Evolutionary conservation across 2,797 vertebrate species (phyloP), one percentile per base, ranked within the genome.

Genomic region (Phoxinus dragarum): DNA sequence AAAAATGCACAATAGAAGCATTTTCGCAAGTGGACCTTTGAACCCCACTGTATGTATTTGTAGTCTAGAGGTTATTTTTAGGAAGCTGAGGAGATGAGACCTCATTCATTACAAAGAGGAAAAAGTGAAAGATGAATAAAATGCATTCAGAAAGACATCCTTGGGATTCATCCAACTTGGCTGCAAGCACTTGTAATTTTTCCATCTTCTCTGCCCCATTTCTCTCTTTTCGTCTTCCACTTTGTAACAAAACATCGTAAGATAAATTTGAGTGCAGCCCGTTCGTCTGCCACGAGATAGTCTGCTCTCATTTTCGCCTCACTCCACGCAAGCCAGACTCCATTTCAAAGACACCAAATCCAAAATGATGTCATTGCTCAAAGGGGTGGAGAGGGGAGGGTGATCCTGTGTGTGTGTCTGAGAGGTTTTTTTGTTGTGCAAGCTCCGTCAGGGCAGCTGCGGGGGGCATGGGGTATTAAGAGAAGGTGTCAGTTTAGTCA

Each of bases 301-400:
- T 84, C 88, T 66, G 89, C 81, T 89, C 89, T 38, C 86, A 64
- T 67, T 44, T 61, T 79, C 91, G 90, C 91, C 88, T 74, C 81
- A 86, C 87, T 81, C 75, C 82, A 73, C 21, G 52, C 81, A 88
- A 91, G 88, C 85, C 88, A 91, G 91, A 92, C 93, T 94, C 93
- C 88, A 85, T 89, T 92, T 91, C 90, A 87, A 64, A 91, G 89
- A 90, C 89, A 80, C 92, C 91, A 92, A 88, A 93, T 93, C 92
- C 93, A 93, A 89, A 89, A 91, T 96, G 95, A 96, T 94, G 93
- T 94, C 94, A 94, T 95, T 87, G 89, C 89, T 81, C 82, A 90
- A 91, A 92, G 91, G 93, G 89, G 91, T 89, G 91, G 86, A 86
- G 92, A 86, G 88, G 84, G 11, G 84, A 80, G 84, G 86, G 82